These are phyloP conservation scores for Eumacrocentrus americanus DNA, from an alignment of 2,888 invertebrate genomes.

Conservation along the genomic window DNA sequence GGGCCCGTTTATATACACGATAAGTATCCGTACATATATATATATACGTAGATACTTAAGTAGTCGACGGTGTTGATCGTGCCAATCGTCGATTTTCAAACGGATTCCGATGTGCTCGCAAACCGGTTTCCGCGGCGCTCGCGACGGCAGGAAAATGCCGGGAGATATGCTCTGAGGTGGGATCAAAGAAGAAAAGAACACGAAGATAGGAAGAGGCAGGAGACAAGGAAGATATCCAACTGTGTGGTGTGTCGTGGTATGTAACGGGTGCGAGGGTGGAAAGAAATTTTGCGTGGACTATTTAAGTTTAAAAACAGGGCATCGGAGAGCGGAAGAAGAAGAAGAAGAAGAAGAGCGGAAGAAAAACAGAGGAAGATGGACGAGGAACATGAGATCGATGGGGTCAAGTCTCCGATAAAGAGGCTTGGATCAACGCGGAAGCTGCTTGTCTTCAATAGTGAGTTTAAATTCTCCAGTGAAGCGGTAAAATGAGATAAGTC, in stretches of 20 bases:
- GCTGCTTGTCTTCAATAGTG: conserved; percentile 79
- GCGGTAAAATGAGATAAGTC: too few species aligned
- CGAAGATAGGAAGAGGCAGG: conserved; percentile 12
- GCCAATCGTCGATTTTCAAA: conserved; percentile 20
- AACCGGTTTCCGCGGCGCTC: conserved; percentile 22
- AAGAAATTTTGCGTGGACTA: conserved; percentile 25
- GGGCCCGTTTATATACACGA: background rate
- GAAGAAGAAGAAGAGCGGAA: background rate
- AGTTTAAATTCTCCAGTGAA: too few species aligned
- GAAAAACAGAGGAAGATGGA: conserved; percentile 58
- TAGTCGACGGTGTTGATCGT: conserved; percentile 14
- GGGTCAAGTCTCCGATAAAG: conserved; percentile 78
- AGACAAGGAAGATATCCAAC: background rate
- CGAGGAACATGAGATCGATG: conserved; percentile 78
- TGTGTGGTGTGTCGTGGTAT: background rate
- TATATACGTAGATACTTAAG: background rate
- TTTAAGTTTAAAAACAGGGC: conserved; percentile 31
- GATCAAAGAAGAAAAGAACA: conserved; percentile 15
- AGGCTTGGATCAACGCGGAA: conserved; percentile 82
- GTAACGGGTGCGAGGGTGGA: background rate
- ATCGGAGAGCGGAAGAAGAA: conserved; percentile 31
- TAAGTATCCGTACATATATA: background rate
- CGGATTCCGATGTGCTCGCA: conserved; percentile 17
- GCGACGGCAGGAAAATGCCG: conserved; percentile 24
- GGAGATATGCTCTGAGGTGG: conserved; percentile 14